A percentile compares a stretch with the other conserved stretches of the same genome.
Evolutionary conservation across 1,140 invertebrate species (phyloP).

Genomic region (Cotesia vestalis): DNA sequence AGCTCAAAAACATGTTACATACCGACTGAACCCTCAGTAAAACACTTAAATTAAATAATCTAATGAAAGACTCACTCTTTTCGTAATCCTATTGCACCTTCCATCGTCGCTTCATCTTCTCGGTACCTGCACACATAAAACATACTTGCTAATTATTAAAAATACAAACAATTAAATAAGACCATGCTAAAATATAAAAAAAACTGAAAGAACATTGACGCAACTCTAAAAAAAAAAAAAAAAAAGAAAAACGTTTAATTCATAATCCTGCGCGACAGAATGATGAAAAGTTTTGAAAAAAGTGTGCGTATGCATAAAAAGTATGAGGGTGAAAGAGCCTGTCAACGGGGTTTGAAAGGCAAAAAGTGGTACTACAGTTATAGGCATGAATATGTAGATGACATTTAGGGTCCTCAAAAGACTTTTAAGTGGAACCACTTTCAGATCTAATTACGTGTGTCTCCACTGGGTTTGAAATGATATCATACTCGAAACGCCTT

Average conservation of each 20-base stretch:
- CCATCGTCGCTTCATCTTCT: too few relatives aligned
- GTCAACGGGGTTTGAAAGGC: slow-evolving; percentile 20
- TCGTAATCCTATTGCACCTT: too few relatives aligned
- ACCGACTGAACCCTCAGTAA: too few relatives aligned
- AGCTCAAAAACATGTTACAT: too few relatives aligned
- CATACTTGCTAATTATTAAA: too few relatives aligned
- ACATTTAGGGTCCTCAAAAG: slow-evolving; percentile 41
- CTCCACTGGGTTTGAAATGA: slow-evolving; percentile 26
- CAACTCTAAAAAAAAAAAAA: slow-evolving; percentile 6
- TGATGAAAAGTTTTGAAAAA: not conserved
- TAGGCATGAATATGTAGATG: slow-evolving; percentile 47
- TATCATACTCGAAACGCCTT: slow-evolving; percentile 24
- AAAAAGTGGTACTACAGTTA: slow-evolving; percentile 34
- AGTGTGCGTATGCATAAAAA: not conserved
- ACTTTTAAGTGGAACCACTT: slow-evolving; percentile 39
- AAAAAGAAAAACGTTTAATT: not conserved
- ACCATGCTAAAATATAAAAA: too few relatives aligned
- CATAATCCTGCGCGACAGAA: too few relatives aligned
- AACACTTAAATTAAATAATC: too few relatives aligned
- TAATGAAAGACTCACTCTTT: too few relatives aligned
- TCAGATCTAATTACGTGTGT: slow-evolving; percentile 39
- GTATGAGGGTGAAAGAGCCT: slow-evolving; percentile 8
- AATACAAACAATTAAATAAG: too few relatives aligned
- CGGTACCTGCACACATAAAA: too few relatives aligned
- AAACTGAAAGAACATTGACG: not conserved